Evolutionary conservation across 2,113 vertebrate genomes (phyloP), one percentile per base, ranked within the genome.

Genomic region (Isurus oxyrinchus): DNA sequence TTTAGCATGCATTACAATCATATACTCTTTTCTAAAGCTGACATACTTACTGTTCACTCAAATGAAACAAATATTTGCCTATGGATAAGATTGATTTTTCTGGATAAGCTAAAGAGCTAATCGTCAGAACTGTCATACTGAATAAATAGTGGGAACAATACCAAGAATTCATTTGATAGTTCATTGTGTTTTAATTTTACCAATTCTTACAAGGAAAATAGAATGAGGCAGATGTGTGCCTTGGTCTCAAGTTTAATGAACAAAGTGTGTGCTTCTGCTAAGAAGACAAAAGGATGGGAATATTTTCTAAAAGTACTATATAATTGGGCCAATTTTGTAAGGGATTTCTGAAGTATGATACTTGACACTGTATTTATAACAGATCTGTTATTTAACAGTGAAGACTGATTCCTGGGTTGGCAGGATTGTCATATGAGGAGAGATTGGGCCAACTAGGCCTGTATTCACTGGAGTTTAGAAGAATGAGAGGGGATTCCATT

Each of bases 121-220:
- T 93, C 19, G 90, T 93, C 55, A 93, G 57, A 93, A 93, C 63
- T 53, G 0, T n/a, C 31, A 35, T 35, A 16, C 40, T 61, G 90
- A 93, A 93, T n/a, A 93, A 91, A 91, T 91, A 57, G 27, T 63
- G 35, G 90, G 57, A 63, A 35, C 90, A 93, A 61, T 40, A 93
- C 31, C 35, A n/a, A 63, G 31, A 61, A n/a, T 61, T 93, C 55
- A 35, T 35, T n/a, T 93, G 27, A n/a, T 61, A 93, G 27, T 59
- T n/a, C 55, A 61, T n/a, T 40, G 53, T 61, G 57, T 63, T 23
- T 93, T 23, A 61, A 59, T n/a, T 59, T n/a, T 35, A 23, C 40
- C 40, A 53, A 44, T 53, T 49, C 84, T 87, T 53, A 25, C 84
- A 87, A 10, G 4, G 40, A 53, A 8, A 25, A 49, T 49, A 2